Conservation (phyloP, 2,797 vertebrate genomes). For the Protonibea diacanthus region DNA sequence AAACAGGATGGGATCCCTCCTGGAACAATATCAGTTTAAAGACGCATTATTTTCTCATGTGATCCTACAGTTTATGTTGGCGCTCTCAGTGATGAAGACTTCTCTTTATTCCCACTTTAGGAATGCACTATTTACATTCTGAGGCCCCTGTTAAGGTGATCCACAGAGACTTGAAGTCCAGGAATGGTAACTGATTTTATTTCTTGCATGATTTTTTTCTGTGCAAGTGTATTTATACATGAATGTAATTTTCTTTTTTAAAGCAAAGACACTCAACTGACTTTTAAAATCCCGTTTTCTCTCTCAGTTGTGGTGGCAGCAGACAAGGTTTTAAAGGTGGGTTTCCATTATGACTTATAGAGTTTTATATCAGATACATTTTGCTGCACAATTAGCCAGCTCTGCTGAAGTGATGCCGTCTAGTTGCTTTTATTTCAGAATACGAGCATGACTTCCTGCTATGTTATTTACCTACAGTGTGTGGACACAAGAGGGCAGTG, state of each 20-base stretch:
- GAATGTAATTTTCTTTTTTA: background rate
- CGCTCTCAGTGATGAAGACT: background rate
- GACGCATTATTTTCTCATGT: slow-evolving; percentile 3
- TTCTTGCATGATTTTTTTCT: background rate
- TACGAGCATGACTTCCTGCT: background rate
- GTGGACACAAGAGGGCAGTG: slow-evolving; percentile 74
- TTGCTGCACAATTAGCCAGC: background rate
- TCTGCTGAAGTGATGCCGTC: background rate
- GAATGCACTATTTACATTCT: slow-evolving; percentile 98
- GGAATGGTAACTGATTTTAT: slow-evolving; percentile 89
- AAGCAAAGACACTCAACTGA: slow-evolving; percentile 4
- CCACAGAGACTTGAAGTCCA: slow-evolving; percentile 98
- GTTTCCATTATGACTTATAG: slow-evolving; percentile 21
- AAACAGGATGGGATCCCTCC: background rate
- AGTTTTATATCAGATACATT: background rate
- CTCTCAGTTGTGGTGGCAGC: slow-evolving; percentile 93
- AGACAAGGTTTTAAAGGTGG: slow-evolving; percentile 95
- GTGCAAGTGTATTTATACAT: background rate
- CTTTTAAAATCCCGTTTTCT: slow-evolving; percentile 50
- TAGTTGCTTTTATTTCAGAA: background rate
- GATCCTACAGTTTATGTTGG: background rate
- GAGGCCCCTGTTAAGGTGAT: slow-evolving; percentile 98
- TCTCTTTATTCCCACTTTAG: slow-evolving; percentile 75
- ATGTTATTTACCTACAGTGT: slow-evolving; percentile 42
- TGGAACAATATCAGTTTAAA: background rate